phyloP scores from a whole-genome alignment of 2,888 invertebrate species.

The Tenthredo scrophulariae region DNA sequence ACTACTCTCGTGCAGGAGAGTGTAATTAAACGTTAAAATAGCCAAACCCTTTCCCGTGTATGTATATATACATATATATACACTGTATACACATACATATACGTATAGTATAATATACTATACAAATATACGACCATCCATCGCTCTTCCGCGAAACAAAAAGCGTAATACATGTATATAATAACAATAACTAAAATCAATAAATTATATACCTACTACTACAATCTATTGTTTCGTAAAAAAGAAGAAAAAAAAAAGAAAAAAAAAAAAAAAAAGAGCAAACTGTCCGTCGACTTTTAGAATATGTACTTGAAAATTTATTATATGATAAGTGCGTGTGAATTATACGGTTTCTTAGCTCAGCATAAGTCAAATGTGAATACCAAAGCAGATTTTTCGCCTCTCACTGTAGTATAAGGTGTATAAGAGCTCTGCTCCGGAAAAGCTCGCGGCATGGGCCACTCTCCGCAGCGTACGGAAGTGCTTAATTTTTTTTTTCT shows the following conservation, averaged over 20 bases:
- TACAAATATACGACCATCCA: background rate
- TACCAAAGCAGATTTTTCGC: slow-evolving; percentile 1
- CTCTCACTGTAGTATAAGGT: background rate
- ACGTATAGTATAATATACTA: background rate
- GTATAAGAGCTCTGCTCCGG: background rate
- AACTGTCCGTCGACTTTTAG: background rate
- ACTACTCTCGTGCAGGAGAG: background rate
- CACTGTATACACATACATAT: background rate
- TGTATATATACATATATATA: background rate
- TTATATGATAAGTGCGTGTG: slow-evolving; percentile 26
- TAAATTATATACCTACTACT: background rate
- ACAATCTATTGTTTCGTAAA: background rate
- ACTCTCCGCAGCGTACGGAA: background rate
- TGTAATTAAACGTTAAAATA: slow-evolving; percentile 42
- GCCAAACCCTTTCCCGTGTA: slow-evolving; percentile 47
- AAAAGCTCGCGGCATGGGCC: background rate
- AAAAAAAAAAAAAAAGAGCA: background rate
- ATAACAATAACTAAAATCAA: background rate
- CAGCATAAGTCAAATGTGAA: slow-evolving; percentile 12
- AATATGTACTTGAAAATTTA: background rate
- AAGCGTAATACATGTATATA: background rate
- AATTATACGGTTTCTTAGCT: slow-evolving; percentile 15
- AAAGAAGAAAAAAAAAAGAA: background rate
- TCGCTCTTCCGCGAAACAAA: background rate
- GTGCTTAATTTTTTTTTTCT: slow-evolving; percentile 36